phyloP scores from a whole-genome alignment of 2,113 vertebrate species.

The Setophaga kirtlandii region DNA sequence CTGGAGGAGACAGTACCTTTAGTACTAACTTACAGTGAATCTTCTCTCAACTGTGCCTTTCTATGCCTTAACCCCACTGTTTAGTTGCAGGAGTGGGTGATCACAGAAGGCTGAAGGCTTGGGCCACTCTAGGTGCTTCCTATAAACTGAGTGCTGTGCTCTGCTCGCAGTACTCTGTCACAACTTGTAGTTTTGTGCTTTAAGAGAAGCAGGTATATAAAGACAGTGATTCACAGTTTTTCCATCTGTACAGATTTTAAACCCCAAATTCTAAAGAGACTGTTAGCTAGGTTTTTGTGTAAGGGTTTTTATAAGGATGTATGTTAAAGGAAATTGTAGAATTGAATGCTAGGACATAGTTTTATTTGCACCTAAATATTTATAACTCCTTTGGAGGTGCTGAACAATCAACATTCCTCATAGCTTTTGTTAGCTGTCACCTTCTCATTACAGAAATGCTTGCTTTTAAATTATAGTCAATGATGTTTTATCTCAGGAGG shows the following conservation, averaged over 20 bases:
- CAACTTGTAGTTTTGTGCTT: background rate
- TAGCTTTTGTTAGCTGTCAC: background rate
- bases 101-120: background rate
- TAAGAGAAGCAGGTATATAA: background rate
- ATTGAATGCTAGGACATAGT: background rate
- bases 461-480: background rate
- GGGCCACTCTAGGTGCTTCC: background rate
- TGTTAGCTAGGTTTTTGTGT: background rate
- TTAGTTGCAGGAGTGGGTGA: background rate
- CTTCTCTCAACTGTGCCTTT: background rate
- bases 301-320: background rate
- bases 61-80: background rate
- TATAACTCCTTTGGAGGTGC: background rate
- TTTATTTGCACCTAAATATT: background rate
- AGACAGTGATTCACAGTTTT: background rate
- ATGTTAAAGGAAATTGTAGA: background rate
- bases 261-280: background rate
- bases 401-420: background rate
- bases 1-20: background rate
- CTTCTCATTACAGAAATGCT: background rate
- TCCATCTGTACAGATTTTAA: background rate
- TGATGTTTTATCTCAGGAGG: background rate
- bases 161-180: background rate
- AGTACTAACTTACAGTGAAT: background rate
- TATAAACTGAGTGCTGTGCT: background rate